phyloP scores from a whole-genome alignment of 1,140 invertebrate species.

The Pseudomyrmex pallidus region DNA sequence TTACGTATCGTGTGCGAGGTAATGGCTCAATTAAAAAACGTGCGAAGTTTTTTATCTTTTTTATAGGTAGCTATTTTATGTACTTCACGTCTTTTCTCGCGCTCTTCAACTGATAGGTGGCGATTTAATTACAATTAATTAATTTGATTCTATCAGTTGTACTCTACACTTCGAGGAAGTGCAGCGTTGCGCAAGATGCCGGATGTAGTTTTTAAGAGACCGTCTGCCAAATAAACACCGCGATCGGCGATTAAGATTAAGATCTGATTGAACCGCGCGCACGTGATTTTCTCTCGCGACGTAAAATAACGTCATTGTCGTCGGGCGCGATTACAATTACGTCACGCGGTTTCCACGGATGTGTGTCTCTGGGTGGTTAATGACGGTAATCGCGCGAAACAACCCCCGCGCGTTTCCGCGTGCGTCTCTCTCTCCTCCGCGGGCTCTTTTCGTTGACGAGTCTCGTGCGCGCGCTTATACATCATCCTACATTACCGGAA shows the following conservation, averaged over 20 bases:
- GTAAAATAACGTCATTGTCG: neutral
- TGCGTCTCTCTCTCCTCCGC: slow-evolving; percentile 9
- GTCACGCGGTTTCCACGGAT: neutral
- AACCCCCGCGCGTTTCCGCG: slow-evolving; percentile 32
- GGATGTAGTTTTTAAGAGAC: too few species aligned
- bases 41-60: too few species aligned
- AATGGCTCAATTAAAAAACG: neutral
- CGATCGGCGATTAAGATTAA: neutral
- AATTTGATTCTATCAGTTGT: neutral
- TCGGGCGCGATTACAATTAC: slow-evolving; percentile 11
- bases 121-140: neutral
- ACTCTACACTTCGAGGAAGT: too few species aligned
- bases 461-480: neutral
- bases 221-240: neutral
- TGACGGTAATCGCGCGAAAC: slow-evolving; percentile 5
- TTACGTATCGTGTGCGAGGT: too few species aligned
- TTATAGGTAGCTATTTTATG: too few species aligned
- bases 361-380: slow-evolving; percentile 5
- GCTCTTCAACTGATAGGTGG: too few species aligned
- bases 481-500: too few species aligned
- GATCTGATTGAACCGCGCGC: neutral
- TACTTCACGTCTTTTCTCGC: too few species aligned
- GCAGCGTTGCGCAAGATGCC: neutral
- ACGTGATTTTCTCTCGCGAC: neutral
- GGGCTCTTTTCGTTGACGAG: slow-evolving; percentile 10